Evolutionary conservation across 2,113 vertebrate genomes (phyloP).

Genomic region (Gopherus evgoodei): DNA sequence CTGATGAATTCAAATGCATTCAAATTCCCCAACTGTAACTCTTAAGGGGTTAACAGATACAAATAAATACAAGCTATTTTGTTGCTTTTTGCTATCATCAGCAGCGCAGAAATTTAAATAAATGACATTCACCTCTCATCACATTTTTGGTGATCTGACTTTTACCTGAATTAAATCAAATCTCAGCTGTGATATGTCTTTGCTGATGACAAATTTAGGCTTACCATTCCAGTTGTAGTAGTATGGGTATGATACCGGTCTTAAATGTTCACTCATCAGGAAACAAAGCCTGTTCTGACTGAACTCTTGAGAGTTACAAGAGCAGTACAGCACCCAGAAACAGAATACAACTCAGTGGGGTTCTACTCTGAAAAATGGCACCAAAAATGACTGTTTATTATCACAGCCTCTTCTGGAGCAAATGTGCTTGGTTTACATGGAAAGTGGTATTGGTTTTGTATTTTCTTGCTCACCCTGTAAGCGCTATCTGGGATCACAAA

Average conservation of each 20-base stretch:
- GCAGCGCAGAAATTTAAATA: not conserved
- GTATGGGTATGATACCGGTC: not conserved
- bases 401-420: not conserved
- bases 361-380: not conserved
- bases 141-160: not conserved
- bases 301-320: accelerated
- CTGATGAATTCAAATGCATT: not conserved
- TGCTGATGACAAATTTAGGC: not conserved
- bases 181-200: not conserved
- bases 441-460: not conserved
- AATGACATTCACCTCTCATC: not conserved
- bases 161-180: not conserved
- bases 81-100: not conserved
- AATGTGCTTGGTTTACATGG: not conserved
- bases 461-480: not conserved
- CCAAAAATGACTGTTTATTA: not conserved
- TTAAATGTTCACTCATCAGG: not conserved
- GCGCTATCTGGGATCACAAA: not conserved
- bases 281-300: not conserved
- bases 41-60: not conserved
- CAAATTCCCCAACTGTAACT: not conserved
- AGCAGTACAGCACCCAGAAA: accelerated
- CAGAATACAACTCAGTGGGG: not conserved
- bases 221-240: not conserved
- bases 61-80: not conserved